Conservation (phyloP, 2,888 invertebrate genomes). For the Hypomecis punctinalis region DNA sequence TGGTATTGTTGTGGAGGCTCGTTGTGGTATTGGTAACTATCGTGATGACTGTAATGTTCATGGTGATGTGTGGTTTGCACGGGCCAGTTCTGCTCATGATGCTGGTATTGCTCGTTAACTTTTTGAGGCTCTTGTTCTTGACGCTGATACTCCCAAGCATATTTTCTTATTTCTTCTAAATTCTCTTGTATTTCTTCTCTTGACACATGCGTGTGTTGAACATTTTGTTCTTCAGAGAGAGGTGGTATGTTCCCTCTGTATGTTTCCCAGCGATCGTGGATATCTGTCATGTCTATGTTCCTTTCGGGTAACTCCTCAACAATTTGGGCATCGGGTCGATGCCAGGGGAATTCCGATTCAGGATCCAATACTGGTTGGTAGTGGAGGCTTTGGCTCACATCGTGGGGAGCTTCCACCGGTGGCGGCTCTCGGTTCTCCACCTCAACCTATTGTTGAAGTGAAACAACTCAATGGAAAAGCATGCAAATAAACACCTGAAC, state of each 20-base stretch:
- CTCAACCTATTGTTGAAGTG: slow-evolving; percentile 79
- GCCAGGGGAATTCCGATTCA: slow-evolving; percentile 80
- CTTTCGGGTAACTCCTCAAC: slow-evolving; percentile 52
- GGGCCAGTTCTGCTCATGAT: slow-evolving; percentile 19
- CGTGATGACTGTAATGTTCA: slow-evolving; percentile 32
- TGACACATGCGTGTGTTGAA: slow-evolving; percentile 45
- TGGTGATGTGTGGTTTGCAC: slow-evolving; percentile 31
- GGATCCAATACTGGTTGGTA: slow-evolving; percentile 72
- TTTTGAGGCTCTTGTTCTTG: slow-evolving; percentile 43
- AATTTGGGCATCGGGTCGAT: slow-evolving; percentile 67
- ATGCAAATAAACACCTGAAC: slow-evolving; percentile 77
- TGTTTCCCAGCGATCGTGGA: slow-evolving; percentile 91
- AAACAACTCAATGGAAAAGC: slow-evolving; percentile 75
- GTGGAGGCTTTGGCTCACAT: slow-evolving; percentile 58
- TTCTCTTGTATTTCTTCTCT: slow-evolving; percentile 43
- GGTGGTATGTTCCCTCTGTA: slow-evolving; percentile 84
- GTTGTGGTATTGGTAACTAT: slow-evolving; percentile 35
- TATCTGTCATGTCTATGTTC: slow-evolving; percentile 61
- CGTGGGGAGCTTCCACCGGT: slow-evolving; percentile 60
- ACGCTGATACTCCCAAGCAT: slow-evolving; percentile 67
- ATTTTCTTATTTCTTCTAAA: slow-evolving; percentile 65
- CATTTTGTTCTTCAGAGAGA: slow-evolving; percentile 46
- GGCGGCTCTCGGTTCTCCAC: slow-evolving; percentile 58
- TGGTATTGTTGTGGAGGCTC: slow-evolving; percentile 43
- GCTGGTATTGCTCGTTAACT: slow-evolving; percentile 26